These are phyloP conservation scores for zebrafish (Danio rerio) DNA, from an alignment of 2,113 vertebrate species.

Conservation along the genomic window DNA sequence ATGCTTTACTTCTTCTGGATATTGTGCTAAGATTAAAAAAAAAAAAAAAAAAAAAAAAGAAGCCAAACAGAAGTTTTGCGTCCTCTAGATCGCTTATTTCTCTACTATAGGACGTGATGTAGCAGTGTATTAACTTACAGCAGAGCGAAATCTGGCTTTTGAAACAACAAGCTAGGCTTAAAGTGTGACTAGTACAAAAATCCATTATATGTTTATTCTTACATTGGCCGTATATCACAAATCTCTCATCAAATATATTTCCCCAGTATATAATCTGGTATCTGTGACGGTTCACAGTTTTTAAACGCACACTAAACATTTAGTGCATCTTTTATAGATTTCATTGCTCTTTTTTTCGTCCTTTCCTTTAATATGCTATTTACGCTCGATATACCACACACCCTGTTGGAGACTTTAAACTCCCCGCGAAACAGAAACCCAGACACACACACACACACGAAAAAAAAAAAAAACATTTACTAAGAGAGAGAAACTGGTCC, in stretches of 20 bases:
- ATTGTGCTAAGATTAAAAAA: neutral
- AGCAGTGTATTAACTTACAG: constrained; percentile 55
- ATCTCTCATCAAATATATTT: constrained; percentile 47
- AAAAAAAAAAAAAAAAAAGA: neutral
- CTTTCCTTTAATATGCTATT: neutral
- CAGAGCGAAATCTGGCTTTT: constrained; percentile 49
- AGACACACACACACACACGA: neutral
- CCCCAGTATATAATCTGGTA: constrained; percentile 48
- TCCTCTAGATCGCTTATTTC: neutral
- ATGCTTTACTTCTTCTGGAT: neutral
- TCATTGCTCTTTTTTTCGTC: neutral
- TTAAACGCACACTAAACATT: constrained; percentile 39
- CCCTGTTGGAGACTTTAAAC: neutral
- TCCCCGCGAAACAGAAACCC: constrained; percentile 15
- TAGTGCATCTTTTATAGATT: constrained; percentile 48
- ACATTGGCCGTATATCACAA: constrained; percentile 43
- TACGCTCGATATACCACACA: neutral
- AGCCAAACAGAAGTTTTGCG: too few species aligned
- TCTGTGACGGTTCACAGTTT: constrained; percentile 52
- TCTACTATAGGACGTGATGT: neutral
- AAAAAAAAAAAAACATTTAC: neutral
- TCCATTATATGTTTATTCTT: constrained; percentile 36
- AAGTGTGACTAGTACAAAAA: constrained; percentile 51
- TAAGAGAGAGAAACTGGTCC: constrained; percentile 33
- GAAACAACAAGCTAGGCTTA: constrained; percentile 9